Conservation (phyloP, 2,888 invertebrate species). For the Cantharis nigra region DNA sequence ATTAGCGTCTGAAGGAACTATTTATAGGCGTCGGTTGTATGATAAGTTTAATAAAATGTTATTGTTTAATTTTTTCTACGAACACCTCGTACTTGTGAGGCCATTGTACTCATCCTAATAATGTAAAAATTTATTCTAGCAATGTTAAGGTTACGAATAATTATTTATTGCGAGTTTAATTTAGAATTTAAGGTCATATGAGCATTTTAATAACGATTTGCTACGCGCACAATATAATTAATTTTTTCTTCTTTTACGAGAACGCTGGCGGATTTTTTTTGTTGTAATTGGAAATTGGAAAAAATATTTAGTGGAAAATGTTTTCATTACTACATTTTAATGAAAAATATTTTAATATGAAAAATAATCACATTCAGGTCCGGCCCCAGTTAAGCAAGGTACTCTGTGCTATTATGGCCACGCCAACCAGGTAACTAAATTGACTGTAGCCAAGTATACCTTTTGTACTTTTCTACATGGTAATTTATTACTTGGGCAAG, state of each 20-base stretch:
- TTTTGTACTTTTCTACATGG: neutral
- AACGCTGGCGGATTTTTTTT: neutral
- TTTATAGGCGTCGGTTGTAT: neutral
- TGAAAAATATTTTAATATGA: too few relatives aligned
- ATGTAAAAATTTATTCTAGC: neutral
- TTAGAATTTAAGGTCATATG: slow-evolving; percentile 2
- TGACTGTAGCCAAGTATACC: neutral
- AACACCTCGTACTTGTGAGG: neutral
- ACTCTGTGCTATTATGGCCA: neutral
- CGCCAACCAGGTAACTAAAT: neutral
- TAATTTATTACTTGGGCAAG: neutral
- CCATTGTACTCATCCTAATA: neutral
- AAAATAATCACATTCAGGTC: neutral
- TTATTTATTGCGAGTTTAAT: neutral
- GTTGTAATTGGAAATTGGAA: neutral
- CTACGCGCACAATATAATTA: neutral
- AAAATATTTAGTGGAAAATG: neutral
- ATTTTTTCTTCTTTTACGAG: neutral
- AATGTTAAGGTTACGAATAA: slow-evolving; percentile 4
- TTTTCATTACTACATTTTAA: neutral
- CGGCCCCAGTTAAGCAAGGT: neutral
- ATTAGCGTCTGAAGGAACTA: neutral
- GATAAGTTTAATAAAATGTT: neutral
- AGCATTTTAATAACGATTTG: neutral
- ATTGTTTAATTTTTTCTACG: neutral